Evolutionary conservation across 1,140 invertebrate genomes (phyloP).

Genomic region (Anoplolepis gracilipes): DNA sequence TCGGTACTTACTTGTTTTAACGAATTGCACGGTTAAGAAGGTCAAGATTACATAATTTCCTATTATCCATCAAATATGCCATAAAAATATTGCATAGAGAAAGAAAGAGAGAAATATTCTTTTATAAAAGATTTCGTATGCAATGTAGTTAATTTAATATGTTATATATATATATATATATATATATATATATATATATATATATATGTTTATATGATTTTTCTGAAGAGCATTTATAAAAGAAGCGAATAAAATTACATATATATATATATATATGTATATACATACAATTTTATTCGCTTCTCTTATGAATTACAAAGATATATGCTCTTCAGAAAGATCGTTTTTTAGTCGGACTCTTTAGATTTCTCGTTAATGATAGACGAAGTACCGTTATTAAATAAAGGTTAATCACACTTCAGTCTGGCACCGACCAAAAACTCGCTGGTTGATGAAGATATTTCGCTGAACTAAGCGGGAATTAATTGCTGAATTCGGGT

Average conservation of each 20-base stretch:
- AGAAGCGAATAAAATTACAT: too few species aligned
- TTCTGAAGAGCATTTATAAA: too few species aligned
- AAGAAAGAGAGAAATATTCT: too few species aligned
- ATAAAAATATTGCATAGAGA: background rate
- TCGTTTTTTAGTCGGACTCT: background rate
- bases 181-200: background rate
- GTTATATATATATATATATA: background rate
- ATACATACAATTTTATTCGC: background rate
- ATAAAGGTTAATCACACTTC: slow-evolving; percentile 34
- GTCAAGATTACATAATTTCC: background rate
- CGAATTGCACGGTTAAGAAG: background rate
- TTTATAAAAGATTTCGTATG: background rate
- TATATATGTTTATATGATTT: background rate
- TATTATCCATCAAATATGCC: background rate
- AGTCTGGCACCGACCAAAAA: slow-evolving; percentile 16
- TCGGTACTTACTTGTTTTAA: slow-evolving; percentile 8
- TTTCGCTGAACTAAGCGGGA: slow-evolving; percentile 52
- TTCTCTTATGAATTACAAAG: background rate
- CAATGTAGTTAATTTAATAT: too few species aligned
- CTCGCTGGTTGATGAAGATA: slow-evolving; percentile 65
- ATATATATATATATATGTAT: too few species aligned
- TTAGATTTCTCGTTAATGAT: background rate
- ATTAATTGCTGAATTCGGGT: slow-evolving; percentile 65
- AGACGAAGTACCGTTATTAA: slow-evolving; percentile 25
- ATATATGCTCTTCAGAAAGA: background rate